These are phyloP conservation scores for Dromiciops gliroides DNA, from an alignment of 2,113 vertebrate genomes.

Conservation along the genomic window DNA sequence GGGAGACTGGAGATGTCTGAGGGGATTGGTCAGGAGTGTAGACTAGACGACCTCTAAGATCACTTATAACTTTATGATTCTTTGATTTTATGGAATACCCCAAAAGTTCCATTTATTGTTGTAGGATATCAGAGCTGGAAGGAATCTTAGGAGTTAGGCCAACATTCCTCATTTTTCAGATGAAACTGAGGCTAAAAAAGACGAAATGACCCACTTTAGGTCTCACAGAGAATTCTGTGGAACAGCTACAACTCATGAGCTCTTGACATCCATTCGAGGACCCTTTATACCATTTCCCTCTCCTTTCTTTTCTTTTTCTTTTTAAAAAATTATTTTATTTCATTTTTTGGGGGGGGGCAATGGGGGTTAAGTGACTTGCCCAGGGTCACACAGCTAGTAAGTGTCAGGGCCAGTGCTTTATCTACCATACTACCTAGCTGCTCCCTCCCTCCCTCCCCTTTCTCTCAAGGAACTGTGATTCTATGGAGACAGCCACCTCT, in stretches of 20 bases:
- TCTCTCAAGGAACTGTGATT: background rate
- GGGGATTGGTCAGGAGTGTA: background rate
- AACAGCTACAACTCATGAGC: background rate
- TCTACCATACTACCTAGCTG: too few species aligned
- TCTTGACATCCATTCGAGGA: background rate
- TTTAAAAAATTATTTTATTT: too few species aligned
- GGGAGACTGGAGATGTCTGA: background rate
- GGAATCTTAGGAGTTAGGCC: background rate
- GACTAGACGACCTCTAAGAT: background rate
- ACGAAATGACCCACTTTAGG: background rate
- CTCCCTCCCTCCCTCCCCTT: background rate
- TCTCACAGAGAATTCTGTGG: background rate
- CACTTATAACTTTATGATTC: background rate
- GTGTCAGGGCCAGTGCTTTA: too few species aligned
- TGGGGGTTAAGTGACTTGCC: too few species aligned
- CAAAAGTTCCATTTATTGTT: background rate
- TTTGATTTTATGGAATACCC: background rate
- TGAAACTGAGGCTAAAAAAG: background rate
- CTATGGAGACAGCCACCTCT: background rate
- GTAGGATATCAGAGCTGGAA: background rate
- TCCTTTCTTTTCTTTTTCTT: too few species aligned
- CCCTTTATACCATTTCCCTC: background rate
- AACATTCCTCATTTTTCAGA: background rate
- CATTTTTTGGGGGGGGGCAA: too few species aligned
- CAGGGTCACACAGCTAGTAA: too few species aligned